Evolutionary conservation across 2,888 invertebrate genomes (phyloP), one percentile per base, ranked within the genome.

Genomic region (Andrena dorsata): DNA sequence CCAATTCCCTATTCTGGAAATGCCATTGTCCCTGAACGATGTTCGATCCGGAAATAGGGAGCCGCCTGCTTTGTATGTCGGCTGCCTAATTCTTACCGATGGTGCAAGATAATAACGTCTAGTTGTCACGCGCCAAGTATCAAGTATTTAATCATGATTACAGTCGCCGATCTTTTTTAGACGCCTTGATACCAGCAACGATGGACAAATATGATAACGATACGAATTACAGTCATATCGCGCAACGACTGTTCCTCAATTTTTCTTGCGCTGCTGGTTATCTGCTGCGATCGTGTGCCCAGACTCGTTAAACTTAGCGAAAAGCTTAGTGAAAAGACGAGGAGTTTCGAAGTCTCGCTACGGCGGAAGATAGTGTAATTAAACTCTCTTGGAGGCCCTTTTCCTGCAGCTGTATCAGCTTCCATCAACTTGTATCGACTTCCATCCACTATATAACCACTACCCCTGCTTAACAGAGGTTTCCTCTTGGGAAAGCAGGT

Each of bases 341-440:
- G 20, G 53, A 53, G 53, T 8, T 53, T 20, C 20, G 1, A 53
- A 53, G 53, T 53, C 53, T 53, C 53, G 80, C 82, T 83, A 85
- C 88, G 86, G 89, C 88, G 86, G 86, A 87, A 89, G 82, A 82
- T 80, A 76, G 76, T 83, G 86, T 90, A 89, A 87, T 83, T 83
- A 85, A 88, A 81, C 70, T 68, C 30, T 63, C 64, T 76, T 74
- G 69, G n/a, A 20, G 49, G 30, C 30, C 20, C 51, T 13, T 30
- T 30, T 30, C 30, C 32, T 20, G 2, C 20, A n/a, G 30, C 51
- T 51, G 66, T 66, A 66, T 66, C 51, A 66, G 51, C 66, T 51
- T 20, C 41, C 41, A 41, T 41, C 41, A 41, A 41, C 13, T 41
- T 41, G 41, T 13, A 41, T 41, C 41, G 13, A 41, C 13, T 41